These are phyloP conservation scores for Ochotona curzoniae DNA, from an alignment of 2,113 vertebrate species.

Conservation along the genomic window DNA sequence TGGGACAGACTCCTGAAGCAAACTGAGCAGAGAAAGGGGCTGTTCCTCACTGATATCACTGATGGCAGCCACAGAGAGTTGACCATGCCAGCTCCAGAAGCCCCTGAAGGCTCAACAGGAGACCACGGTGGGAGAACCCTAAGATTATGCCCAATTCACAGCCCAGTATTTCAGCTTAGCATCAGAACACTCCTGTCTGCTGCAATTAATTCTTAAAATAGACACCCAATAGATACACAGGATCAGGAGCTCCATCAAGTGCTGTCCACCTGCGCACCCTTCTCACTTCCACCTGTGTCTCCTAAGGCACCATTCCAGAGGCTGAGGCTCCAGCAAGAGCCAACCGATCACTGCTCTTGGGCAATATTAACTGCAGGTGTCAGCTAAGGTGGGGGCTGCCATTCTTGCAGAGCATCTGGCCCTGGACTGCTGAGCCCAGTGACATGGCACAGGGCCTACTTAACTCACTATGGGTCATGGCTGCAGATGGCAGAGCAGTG, in stretches of 20 bases:
- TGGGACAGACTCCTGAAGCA: neutral
- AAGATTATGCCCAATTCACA: rapidly evolving
- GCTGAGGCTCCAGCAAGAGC: neutral
- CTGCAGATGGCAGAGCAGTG: neutral
- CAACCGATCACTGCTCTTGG: neutral
- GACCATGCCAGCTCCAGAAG: neutral
- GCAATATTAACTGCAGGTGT: neutral
- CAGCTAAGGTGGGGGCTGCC: neutral
- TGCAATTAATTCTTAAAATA: neutral
- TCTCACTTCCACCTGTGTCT: no score
- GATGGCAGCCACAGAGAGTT: neutral
- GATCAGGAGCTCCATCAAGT: neutral
- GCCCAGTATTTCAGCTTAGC: neutral
- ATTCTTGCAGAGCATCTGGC: neutral
- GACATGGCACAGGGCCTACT: neutral
- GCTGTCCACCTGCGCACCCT: rapidly evolving
- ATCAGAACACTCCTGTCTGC: neutral
- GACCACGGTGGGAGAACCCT: neutral
- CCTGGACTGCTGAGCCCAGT: neutral
- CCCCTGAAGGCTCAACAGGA: neutral
- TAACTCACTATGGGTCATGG: rapidly evolving
- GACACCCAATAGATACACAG: neutral
- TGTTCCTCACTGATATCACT: neutral
- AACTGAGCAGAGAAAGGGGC: neutral
- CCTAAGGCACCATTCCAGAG: neutral